Conservation (phyloP, 1,140 invertebrate species). For the Protaetia brevitarsis region DNA sequence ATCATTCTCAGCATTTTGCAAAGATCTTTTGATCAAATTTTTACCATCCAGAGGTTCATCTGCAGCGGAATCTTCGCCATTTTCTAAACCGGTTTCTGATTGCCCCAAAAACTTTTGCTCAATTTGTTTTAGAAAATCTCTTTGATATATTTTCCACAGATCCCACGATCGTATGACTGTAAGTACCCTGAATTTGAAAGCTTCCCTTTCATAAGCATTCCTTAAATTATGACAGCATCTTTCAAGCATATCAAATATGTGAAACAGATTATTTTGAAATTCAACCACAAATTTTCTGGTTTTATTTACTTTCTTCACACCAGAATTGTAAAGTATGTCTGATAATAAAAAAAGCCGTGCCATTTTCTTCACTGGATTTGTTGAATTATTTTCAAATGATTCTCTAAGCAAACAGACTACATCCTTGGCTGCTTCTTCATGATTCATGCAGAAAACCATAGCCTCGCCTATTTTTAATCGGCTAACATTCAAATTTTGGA, state of each 20-base stretch:
- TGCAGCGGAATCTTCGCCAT: constrained; percentile 34
- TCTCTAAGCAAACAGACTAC: constrained; percentile 87
- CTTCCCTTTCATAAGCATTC: constrained; percentile 84
- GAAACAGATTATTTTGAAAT: constrained; percentile 78
- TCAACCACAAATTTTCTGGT: constrained; percentile 48
- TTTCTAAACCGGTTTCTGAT: constrained; percentile 12
- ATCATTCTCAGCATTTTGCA: constrained; percentile 22
- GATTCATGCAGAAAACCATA: constrained; percentile 98
- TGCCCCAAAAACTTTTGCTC: constrained; percentile 80
- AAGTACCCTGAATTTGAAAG: constrained; percentile 89
- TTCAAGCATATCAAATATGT: constrained; percentile 81
- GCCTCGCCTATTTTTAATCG: constrained; percentile 80
- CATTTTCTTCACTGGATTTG: constrained; percentile 85
- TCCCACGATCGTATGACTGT: constrained; percentile 93
- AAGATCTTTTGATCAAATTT: constrained; percentile 40
- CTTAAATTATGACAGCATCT: constrained; percentile 73
- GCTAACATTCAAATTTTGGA: constrained; percentile 82
- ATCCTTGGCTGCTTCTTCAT: constrained; percentile 93
- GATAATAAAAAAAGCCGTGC: constrained; percentile 92
- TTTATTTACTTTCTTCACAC: constrained; percentile 64
- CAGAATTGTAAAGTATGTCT: constrained; percentile 94
- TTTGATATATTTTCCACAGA: constrained; percentile 93
- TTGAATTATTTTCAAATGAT: constrained; percentile 74
- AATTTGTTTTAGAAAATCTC: constrained; percentile 83
- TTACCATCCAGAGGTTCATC: constrained; percentile 46